Evolutionary conservation across 92 coral and sea anemone species (phyloP).

Genomic region (Blastomussa wellsi): DNA sequence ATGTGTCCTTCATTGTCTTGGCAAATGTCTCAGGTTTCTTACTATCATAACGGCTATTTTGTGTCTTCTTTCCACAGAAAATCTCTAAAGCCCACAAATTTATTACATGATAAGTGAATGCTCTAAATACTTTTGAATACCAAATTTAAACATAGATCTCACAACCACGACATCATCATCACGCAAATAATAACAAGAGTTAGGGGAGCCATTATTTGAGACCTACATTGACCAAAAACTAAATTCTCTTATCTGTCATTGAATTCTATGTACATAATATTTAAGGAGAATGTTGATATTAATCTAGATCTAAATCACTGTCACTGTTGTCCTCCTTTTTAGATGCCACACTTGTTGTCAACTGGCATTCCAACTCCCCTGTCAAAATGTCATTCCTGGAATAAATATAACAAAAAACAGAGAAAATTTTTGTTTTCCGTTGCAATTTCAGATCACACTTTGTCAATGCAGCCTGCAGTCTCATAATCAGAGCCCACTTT

Average conservation of each 20-base stretch:
- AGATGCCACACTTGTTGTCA: constrained; percentile 28
- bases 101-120: too few species aligned
- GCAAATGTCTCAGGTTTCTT: too few species aligned
- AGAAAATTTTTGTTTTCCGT: too few species aligned
- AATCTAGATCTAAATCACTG: constrained; percentile 69
- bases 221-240: neutral
- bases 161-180: neutral
- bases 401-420: neutral
- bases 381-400: constrained; percentile 78
- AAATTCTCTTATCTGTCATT: neutral
- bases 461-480: too few species aligned
- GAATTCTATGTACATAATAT: neutral
- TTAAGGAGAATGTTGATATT: neutral
- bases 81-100: too few species aligned
- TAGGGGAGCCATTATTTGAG: neutral
- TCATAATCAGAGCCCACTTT: too few species aligned
- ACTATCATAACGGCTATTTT: too few species aligned
- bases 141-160: neutral
- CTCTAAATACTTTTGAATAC: too few species aligned
- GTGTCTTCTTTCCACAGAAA: too few species aligned
- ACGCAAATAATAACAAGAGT: neutral
- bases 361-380: constrained; percentile 59
- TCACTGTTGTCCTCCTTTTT: constrained; percentile 53
- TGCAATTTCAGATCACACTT: too few species aligned
- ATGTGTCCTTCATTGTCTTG: too few species aligned